A percentile compares a stretch with the other conserved stretches of the same genome.
These are phyloP conservation scores for Polyommatus icarus DNA, from an alignment of 2,888 invertebrate genomes.

Conservation along the genomic window DNA sequence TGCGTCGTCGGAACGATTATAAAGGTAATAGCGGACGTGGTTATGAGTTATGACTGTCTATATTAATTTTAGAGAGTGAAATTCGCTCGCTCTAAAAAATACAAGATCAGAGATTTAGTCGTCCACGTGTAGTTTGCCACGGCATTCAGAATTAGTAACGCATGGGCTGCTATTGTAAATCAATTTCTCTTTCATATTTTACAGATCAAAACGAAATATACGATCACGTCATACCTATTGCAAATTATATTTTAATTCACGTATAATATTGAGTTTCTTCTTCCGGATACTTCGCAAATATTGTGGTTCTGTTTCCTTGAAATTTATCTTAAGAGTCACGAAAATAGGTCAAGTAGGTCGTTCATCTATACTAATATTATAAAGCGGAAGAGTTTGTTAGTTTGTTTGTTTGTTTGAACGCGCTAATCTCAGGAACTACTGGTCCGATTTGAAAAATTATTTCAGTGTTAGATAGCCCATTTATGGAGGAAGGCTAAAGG, in stretches of 20 bases:
- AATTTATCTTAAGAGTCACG: not conserved
- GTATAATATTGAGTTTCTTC: not conserved
- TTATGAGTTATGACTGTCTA: constrained; percentile 30
- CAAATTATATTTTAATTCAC: not conserved
- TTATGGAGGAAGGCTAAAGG: no score
- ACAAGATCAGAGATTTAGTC: not conserved
- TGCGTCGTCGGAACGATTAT: constrained; percentile 33
- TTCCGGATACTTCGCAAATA: not conserved
- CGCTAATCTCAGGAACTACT: no score
- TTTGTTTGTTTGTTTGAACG: no score
- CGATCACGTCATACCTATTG: not conserved
- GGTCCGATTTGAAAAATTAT: no score
- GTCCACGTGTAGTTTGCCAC: constrained; percentile 10
- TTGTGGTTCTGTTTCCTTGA: not conserved
- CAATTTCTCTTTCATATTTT: not conserved
- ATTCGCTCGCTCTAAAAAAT: constrained; percentile 7
- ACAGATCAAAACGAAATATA: not conserved
- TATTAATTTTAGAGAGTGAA: constrained; percentile 25
- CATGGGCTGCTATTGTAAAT: not conserved
- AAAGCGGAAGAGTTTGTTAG: no score
- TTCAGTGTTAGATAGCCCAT: no score
- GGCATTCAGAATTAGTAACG: constrained; percentile 19
- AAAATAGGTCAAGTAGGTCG: not conserved
- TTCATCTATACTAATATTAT: no score
- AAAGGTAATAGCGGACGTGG: constrained; percentile 18